These are phyloP conservation scores for Tinea pellionella DNA, from an alignment of 2,888 invertebrate species.

Conservation along the genomic window DNA sequence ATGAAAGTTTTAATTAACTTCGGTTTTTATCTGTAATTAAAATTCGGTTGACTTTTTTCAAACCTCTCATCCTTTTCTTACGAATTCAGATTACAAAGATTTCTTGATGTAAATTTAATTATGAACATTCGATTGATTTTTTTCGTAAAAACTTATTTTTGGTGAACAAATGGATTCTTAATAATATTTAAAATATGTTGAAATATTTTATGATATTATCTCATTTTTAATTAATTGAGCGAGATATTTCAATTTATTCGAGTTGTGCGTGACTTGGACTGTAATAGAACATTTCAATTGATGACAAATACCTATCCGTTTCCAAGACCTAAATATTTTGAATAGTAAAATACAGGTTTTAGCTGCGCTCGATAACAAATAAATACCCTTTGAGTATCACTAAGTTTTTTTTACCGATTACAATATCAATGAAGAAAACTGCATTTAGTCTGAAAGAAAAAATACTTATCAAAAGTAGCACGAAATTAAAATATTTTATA, in stretches of 20 bases:
- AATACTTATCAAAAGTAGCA: no score
- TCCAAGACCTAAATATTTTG: background rate
- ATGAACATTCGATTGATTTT: background rate
- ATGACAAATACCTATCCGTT: background rate
- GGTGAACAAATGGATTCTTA: no score
- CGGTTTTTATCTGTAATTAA: constrained; percentile 6
- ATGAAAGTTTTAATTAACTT: constrained; percentile 4
- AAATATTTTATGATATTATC: no score
- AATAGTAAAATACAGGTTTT: background rate
- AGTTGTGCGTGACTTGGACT: background rate
- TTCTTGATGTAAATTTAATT: background rate
- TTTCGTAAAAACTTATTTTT: no score
- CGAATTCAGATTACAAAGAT: background rate
- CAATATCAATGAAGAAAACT: no score
- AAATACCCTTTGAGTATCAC: no score
- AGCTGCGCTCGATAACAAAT: background rate
- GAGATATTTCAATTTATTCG: background rate
- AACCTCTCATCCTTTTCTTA: background rate
- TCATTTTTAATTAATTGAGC: no score
- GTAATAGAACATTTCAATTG: background rate
- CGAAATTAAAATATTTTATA: no score
- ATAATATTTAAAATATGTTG: no score
- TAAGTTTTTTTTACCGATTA: no score
- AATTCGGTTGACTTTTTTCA: background rate
- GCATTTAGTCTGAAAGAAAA: no score